phyloP scores from a whole-genome alignment of 2,888 invertebrate species.

The Meta bourneti region DNA sequence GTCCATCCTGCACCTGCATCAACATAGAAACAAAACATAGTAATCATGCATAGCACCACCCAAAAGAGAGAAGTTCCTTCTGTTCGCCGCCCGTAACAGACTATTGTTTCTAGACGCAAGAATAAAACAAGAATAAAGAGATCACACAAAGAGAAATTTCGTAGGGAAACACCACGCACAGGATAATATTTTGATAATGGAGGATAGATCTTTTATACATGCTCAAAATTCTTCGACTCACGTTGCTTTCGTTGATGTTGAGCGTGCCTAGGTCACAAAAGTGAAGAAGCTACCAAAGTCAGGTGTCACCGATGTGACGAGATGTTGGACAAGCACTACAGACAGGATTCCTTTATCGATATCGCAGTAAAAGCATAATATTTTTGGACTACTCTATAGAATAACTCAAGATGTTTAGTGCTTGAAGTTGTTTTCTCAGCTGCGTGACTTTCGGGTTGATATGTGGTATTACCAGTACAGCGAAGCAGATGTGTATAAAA shows the following conservation, averaged over 20 bases:
- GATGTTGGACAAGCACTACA: not conserved
- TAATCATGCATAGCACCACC: conserved; percentile 55
- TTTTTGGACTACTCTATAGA: not conserved
- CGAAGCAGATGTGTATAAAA: not conserved
- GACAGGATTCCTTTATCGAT: not conserved
- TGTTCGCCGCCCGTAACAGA: conserved; percentile 30
- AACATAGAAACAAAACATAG: conserved; percentile 69
- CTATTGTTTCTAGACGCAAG: conserved; percentile 22
- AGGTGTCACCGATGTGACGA: not conserved
- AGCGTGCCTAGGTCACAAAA: too few species aligned
- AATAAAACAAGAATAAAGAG: conserved; percentile 20
- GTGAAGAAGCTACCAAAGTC: not conserved
- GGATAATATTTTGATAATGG: conserved; percentile 72
- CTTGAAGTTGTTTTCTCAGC: not conserved
- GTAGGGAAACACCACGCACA: conserved; percentile 38
- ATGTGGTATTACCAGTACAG: not conserved
- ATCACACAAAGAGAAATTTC: conserved; percentile 28
- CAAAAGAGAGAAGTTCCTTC: conserved; percentile 14
- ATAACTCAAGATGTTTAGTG: not conserved
- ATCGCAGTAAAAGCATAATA: conserved; percentile 2
- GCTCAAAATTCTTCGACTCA: not conserved
- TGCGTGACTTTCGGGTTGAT: not conserved
- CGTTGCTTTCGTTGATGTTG: not conserved
- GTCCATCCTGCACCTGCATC: conserved; percentile 65
- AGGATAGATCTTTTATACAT: conserved; percentile 14